Conservation (phyloP, 2,113 vertebrate genomes). For the Tiliqua scincoides region DNA sequence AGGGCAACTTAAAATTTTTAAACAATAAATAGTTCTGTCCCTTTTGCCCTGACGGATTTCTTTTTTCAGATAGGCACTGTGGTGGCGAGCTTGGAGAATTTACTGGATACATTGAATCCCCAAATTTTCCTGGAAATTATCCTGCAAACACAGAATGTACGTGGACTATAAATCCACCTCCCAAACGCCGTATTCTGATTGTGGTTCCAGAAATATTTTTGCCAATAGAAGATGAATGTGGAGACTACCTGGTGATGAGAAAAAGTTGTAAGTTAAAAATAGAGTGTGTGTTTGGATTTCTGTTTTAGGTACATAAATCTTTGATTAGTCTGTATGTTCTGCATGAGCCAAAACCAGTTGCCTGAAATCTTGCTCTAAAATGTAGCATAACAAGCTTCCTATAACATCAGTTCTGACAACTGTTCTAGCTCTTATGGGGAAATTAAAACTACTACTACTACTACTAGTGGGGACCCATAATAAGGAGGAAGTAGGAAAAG, state of each 20-base stretch:
- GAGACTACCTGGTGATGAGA: constrained; percentile 97
- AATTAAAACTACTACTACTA: background rate
- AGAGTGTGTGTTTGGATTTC: background rate
- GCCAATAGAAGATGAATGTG: constrained; percentile 96
- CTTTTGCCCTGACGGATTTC: constrained; percentile 11
- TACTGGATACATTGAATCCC: constrained; percentile 95
- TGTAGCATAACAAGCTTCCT: background rate
- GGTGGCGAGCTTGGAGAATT: constrained; percentile 95
- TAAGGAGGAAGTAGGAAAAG: background rate
- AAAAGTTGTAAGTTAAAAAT: constrained; percentile 90
- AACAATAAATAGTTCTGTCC: background rate
- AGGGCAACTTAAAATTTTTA: too few species aligned
- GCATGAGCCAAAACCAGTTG: background rate
- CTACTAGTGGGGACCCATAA: background rate
- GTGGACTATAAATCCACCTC: constrained; percentile 93
- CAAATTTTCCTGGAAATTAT: constrained; percentile 97
- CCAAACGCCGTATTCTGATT: constrained; percentile 95
- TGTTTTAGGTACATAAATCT: background rate
- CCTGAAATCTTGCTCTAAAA: background rate
- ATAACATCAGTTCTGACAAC: background rate
- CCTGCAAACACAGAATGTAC: constrained; percentile 94
- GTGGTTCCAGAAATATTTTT: constrained; percentile 98
- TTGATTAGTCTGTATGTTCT: background rate
- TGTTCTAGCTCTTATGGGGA: background rate
- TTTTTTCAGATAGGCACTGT: constrained; percentile 89